Conservation (phyloP, 2,113 vertebrate genomes). For the Mobula birostris region DNA sequence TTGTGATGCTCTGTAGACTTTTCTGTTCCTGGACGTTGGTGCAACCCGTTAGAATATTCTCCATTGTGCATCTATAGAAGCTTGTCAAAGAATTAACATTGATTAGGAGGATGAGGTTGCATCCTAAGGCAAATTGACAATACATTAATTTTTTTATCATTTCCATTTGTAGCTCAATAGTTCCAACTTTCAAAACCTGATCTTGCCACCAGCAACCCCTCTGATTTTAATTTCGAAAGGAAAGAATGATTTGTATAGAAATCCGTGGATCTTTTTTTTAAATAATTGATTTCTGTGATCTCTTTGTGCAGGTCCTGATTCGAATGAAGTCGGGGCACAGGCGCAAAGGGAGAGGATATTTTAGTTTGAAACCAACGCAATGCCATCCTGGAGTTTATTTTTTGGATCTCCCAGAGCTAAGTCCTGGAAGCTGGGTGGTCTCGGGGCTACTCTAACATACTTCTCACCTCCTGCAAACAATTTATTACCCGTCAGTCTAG, state of each 20-base stretch:
- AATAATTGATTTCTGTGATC: neutral
- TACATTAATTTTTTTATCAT: too few species aligned
- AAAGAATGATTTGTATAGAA: too few species aligned
- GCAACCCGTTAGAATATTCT: too few species aligned
- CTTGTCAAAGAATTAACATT: too few species aligned
- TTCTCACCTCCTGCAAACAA: constrained; percentile 15
- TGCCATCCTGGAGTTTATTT: neutral
- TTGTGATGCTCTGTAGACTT: too few species aligned
- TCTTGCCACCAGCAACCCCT: neutral
- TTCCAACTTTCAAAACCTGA: too few species aligned
- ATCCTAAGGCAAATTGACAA: too few species aligned
- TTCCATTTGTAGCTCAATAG: neutral
- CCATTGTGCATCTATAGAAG: too few species aligned
- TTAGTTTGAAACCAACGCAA: neutral
- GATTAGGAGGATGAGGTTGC: too few species aligned
- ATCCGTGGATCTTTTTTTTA: too few species aligned
- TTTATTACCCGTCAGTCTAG: constrained; percentile 8
- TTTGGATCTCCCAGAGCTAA: neutral
- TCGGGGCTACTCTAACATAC: neutral
- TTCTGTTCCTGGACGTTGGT: too few species aligned
- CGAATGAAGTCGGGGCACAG: neutral
- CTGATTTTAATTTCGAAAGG: neutral
- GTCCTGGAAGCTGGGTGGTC: constrained; percentile 24
- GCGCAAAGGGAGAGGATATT: neutral
- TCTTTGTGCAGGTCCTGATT: neutral